Base-by-base conservation (phyloP, 2,888 invertebrate genomes). In the Lymantria monacha region DNA sequence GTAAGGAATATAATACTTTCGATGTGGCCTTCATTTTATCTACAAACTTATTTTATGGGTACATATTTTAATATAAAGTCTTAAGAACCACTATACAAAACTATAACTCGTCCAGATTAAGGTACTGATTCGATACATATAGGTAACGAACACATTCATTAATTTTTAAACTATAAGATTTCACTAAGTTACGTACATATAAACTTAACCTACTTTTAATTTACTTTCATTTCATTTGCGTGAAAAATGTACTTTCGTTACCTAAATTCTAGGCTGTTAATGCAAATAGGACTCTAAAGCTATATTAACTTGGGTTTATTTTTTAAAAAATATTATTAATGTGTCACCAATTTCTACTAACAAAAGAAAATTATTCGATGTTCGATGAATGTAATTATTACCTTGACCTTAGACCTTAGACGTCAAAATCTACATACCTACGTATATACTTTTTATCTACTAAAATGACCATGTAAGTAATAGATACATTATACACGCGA, bases 221-320 rank as follows among this genome's bases (percentile, higher is more conserved):
- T 68, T 64, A 70, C 72, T 79, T 72, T 73, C 74, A 57, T n/a
- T 38, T n/a, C 11, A 11, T 5, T 11, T 36, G 36, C 7, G 5
- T 22, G 22, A 22, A 22, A 22, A 22, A 2, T 22, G 22, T 11
- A 36, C 36, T 36, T 36, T 36, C 36, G 11, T 36, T 7, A 36
- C 36, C 36, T 11, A 7, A 36, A 36, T 36, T 38, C n/a, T n/a
- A 3, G n/a, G n/a, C n/a, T 10, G 12, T 12, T 12, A 3, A 3
- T 5, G 36, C 5, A 36, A 38, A 38, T 12, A 38, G 38, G 1
- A 38, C 38, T 38, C 12, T 38, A n/a, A 7, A 12, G n/a, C 12
- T n/a, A n/a, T n/a, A 38, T n/a, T 7, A 5, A 5, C 9, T 38
- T n/a, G n/a, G 12, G 12, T 38, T 38, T 38, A n/a, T 1, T 38